Evolutionary conservation across 2,797 vertebrate genomes (phyloP).

Genomic region (Pseudochirops cupreus): DNA sequence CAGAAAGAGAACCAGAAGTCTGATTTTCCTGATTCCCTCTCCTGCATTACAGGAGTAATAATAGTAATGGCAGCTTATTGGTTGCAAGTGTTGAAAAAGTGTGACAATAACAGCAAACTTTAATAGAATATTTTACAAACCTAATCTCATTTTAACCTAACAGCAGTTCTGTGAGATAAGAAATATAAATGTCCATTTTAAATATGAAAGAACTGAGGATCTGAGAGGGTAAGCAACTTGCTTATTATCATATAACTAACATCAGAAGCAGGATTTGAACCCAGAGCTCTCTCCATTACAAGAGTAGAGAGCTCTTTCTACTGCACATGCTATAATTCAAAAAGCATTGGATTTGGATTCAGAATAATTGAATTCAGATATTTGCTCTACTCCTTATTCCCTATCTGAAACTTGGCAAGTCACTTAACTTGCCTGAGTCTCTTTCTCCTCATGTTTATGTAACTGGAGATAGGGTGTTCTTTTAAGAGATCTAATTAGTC

Average conservation of each 20-base stretch:
- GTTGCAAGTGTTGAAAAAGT: not conserved
- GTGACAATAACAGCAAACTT: not conserved
- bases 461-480: not conserved
- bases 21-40: not conserved
- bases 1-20: not conserved
- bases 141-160: not conserved
- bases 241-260: not conserved
- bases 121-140: not conserved
- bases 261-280: not conserved
- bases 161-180: fast-evolving
- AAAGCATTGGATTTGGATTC: not conserved
- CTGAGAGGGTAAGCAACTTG: too few species aligned
- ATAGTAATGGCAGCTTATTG: not conserved
- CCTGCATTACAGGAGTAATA: not conserved
- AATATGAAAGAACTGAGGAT: not conserved
- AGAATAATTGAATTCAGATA: not conserved
- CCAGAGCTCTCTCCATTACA: not conserved
- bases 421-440: not conserved
- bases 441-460: not conserved
- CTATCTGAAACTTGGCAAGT: not conserved
- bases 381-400: not conserved
- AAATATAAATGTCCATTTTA: not conserved
- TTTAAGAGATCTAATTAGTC: not conserved
- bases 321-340: not conserved
- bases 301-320: not conserved